Base-by-base conservation (phyloP, 1,140 invertebrate species). In the Cotesia vestalis region DNA sequence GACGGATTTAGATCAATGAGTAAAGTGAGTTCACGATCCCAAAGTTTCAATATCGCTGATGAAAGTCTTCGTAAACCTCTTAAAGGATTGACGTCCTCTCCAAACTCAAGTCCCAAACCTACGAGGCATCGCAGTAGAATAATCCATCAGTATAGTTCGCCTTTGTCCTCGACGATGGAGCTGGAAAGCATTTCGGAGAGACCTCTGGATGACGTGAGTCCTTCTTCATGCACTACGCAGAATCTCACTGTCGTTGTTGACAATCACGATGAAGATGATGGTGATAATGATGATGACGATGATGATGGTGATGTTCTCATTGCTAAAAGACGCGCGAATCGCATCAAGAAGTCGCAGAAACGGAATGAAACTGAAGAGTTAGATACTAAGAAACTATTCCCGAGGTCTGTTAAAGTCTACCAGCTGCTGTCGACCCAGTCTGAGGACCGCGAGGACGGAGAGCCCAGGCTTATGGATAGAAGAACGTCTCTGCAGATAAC, bases 401-500 rank as follows among this genome's bases (percentile, higher is more conserved):
- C 80, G 36, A 78, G 72, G 17, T 69, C 77, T 5, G 69, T 78
- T 9, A 81, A 83, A 69, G 76, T 81, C 14, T 81, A 82, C 34
- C 79, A 82, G 35, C 63, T 82, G 0, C 40, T 82, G 55, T 79
- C 80, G 20, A 81, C 81, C 0, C 78, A 81, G n/a, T 82, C 80
- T 0, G 81, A 82, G 8, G 81, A 82, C 60, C 71, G 74, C 9
- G 68, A 61, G 0, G 81, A 81, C 27, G 69, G 57, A 4, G 76
- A 76, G 5, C 36, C 75, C 1, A 46, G 74, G 4, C 35, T 77
- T 4, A 51, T 69, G 4, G 76, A 78, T 55, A 71, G 79, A 4
- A 72, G 81, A 36, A 81, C 78, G 40, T 81, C 79, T 0, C 57
- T 82, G 40, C 78, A 81, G 57, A 80, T 81, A 14, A 52, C n/a